Conservation (phyloP, 1,140 invertebrate species). For the Trachymyrmex septentrionalis region DNA sequence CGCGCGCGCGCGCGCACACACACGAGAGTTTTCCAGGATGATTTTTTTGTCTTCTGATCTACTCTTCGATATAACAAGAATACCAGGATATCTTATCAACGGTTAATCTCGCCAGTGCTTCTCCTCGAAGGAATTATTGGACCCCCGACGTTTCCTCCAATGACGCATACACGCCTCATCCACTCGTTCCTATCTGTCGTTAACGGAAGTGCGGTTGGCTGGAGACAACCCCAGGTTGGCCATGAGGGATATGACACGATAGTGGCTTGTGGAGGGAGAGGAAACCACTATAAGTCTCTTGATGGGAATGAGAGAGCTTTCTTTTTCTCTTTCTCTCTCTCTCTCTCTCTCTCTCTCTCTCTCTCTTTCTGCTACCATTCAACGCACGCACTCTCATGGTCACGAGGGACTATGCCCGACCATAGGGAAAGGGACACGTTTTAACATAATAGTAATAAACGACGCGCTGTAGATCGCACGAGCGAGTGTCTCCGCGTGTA, state of each 20-base stretch:
- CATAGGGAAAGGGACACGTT: constrained; percentile 35
- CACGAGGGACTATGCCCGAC: constrained; percentile 31
- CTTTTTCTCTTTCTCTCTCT: background rate
- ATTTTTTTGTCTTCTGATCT: background rate
- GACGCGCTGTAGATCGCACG: constrained; percentile 48
- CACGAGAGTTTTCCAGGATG: background rate
- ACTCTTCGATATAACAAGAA: background rate
- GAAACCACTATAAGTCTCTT: constrained; percentile 37
- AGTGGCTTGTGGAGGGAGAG: background rate
- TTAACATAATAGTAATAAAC: constrained; percentile 63
- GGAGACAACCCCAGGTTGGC: constrained; percentile 19
- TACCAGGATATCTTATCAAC: constrained; percentile 1
- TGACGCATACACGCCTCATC: constrained; percentile 20
- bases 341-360: background rate
- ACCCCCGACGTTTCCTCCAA: constrained; percentile 32
- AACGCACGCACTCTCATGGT: constrained; percentile 42
- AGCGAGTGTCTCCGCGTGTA: constrained; percentile 14
- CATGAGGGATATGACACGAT: background rate
- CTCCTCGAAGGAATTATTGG: constrained; percentile 33
- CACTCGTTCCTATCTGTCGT: constrained; percentile 50
- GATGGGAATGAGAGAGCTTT: background rate
- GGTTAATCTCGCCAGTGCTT: constrained; percentile 29
- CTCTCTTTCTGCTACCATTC: constrained; percentile 21
- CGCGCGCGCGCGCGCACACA: too few species aligned
- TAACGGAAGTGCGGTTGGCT: constrained; percentile 49